Conservation (phyloP, 2,113 vertebrate species). For the Tragelaphus buxtoni region DNA sequence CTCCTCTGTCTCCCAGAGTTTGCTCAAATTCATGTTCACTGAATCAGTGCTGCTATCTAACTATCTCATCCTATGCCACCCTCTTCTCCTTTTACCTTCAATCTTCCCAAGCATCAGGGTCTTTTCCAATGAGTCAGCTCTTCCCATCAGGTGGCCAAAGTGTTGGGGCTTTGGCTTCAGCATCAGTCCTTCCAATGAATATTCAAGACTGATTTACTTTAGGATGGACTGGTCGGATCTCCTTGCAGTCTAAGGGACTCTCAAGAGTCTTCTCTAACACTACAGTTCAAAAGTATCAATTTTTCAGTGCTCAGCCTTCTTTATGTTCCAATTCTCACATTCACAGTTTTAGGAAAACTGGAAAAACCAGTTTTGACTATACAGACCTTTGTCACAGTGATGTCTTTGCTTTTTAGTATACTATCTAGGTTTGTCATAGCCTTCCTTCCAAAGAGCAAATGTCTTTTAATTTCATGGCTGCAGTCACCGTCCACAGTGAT, state of each 20-base stretch:
- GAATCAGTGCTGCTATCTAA: not conserved
- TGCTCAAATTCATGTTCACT: not conserved
- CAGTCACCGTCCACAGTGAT: not conserved
- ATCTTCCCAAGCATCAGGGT: not conserved
- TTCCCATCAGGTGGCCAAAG: not conserved
- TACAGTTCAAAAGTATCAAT: not conserved
- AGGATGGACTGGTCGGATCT: not conserved
- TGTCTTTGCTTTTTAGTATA: not conserved
- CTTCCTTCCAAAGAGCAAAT: not conserved
- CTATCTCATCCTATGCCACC: not conserved
- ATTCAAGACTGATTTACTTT: not conserved
- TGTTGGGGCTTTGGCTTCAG: not conserved
- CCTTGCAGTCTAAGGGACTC: not conserved
- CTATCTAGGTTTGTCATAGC: not conserved
- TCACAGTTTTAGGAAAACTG: not conserved
- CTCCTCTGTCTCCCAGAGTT: not conserved
- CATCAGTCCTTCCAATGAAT: not conserved
- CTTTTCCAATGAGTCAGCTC: not conserved
- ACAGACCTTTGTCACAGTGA: not conserved
- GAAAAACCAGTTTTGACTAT: not conserved
- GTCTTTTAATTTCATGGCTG: not conserved
- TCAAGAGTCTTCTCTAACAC: not conserved
- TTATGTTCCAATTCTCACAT: not conserved
- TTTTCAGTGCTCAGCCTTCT: not conserved
- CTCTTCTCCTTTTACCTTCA: not conserved